A percentile compares a stretch with the other conserved stretches of the same genome.
These are phyloP conservation scores for Neotoxoptera formosana DNA, from an alignment of 1,140 invertebrate genomes.

Conservation along the genomic window DNA sequence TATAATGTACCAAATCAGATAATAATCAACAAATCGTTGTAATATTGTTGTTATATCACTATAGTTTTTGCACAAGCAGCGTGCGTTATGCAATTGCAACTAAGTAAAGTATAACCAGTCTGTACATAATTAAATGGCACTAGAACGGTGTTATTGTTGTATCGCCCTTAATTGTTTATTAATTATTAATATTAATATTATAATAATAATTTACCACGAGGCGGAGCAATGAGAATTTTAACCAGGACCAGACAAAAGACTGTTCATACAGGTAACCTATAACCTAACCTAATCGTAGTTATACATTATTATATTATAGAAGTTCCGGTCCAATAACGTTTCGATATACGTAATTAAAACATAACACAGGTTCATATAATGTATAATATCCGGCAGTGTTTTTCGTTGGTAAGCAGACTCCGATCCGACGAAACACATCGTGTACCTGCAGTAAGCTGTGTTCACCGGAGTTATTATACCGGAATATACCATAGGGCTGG, in stretches of 20 bases:
- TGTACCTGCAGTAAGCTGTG: neutral
- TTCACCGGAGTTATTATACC: neutral
- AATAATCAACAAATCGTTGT: neutral
- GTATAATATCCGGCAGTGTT: conserved; percentile 1
- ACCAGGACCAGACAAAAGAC: neutral
- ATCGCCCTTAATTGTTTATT: neutral
- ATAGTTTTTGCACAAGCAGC: neutral
- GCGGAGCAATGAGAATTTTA: neutral
- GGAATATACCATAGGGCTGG: neutral
- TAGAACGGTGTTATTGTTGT: neutral
- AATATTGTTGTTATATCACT: neutral
- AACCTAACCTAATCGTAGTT: neutral
- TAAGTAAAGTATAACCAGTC: conserved; percentile 12
- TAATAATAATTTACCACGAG: neutral
- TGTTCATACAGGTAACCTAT: neutral
- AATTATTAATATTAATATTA: neutral
- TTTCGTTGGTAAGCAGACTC: neutral
- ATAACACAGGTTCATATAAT: neutral
- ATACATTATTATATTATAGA: neutral
- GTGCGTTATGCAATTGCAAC: neutral
- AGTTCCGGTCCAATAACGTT: neutral
- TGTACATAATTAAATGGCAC: conserved; percentile 10
- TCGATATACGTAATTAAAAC: neutral
- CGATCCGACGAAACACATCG: neutral
- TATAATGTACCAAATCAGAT: conserved; percentile 3